Conservation (phyloP, 2,113 vertebrate genomes). For the Podarcis muralis region DNA sequence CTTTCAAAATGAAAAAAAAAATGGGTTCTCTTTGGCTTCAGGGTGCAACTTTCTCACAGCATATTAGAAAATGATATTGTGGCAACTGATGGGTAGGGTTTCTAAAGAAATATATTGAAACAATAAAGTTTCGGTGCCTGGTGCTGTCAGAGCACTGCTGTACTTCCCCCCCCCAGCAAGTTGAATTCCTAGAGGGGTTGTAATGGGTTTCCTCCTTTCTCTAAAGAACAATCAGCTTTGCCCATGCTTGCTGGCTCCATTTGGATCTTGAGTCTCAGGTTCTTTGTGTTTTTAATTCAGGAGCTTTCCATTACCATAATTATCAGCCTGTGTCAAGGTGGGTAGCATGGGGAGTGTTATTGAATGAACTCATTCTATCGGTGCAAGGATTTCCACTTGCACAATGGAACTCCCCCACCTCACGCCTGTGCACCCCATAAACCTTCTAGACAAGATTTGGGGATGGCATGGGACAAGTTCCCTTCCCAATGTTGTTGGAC, state of each 20-base stretch:
- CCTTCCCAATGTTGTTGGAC: no score
- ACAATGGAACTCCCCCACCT: no score
- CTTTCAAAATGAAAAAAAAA: not conserved
- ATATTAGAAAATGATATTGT: conserved; percentile 12
- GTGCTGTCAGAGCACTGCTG: not conserved
- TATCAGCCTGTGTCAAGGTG: not conserved
- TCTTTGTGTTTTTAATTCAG: not conserved
- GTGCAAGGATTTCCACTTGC: no score
- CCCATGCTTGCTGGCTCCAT: not conserved
- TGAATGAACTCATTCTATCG: no score
- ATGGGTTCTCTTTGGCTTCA: not conserved
- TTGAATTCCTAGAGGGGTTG: not conserved
- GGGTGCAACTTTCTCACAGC: not conserved
- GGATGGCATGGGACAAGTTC: no score
- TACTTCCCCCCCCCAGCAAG: conserved; percentile 4
- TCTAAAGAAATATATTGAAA: not conserved
- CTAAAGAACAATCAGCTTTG: not conserved
- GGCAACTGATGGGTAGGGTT: not conserved
- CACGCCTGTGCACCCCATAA: no score
- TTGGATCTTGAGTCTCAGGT: not conserved
- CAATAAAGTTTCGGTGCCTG: not conserved
- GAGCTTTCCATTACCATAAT: not conserved
- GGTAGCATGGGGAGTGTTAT: no score
- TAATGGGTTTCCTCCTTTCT: not conserved
- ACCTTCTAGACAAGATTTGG: no score